These are phyloP conservation scores for Drepana falcataria DNA, from an alignment of 2,888 invertebrate genomes.

Conservation along the genomic window DNA sequence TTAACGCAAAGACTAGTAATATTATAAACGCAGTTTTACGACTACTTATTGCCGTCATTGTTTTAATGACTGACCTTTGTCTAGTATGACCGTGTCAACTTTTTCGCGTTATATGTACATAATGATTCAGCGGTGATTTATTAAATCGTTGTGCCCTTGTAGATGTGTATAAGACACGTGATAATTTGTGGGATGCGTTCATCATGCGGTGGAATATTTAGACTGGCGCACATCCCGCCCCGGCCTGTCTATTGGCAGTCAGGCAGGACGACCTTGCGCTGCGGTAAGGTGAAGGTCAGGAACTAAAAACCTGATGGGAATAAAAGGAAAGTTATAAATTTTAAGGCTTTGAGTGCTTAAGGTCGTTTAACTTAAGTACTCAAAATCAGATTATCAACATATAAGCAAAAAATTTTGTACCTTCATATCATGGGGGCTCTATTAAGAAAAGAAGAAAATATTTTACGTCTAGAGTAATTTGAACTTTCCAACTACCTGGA, in stretches of 20 bases:
- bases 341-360: too few species aligned
- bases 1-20: too few species aligned
- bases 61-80: conserved; percentile 36
- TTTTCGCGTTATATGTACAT: conserved; percentile 28
- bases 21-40: too few species aligned
- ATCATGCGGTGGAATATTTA: conserved; percentile 18
- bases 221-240: conserved; percentile 13
- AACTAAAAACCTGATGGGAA: not conserved
- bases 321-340: too few species aligned
- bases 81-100: conserved; percentile 28
- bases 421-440: too few species aligned
- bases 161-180: conserved; percentile 3
- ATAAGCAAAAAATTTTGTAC: too few species aligned
- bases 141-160: conserved; percentile 21
- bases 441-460: too few species aligned
- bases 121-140: conserved; percentile 29
- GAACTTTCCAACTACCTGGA: too few species aligned
- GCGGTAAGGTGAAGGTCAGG: conserved; percentile 21
- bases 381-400: too few species aligned
- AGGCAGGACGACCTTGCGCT: conserved; percentile 15
- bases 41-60: not conserved
- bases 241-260: not conserved
- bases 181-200: conserved; percentile 12
- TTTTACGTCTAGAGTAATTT: too few species aligned
- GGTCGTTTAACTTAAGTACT: too few species aligned